A percentile compares a stretch with the other conserved stretches of the same genome.
Evolutionary conservation across 2,113 vertebrate species (phyloP).

Genomic region (Petaurus breviceps): DNA sequence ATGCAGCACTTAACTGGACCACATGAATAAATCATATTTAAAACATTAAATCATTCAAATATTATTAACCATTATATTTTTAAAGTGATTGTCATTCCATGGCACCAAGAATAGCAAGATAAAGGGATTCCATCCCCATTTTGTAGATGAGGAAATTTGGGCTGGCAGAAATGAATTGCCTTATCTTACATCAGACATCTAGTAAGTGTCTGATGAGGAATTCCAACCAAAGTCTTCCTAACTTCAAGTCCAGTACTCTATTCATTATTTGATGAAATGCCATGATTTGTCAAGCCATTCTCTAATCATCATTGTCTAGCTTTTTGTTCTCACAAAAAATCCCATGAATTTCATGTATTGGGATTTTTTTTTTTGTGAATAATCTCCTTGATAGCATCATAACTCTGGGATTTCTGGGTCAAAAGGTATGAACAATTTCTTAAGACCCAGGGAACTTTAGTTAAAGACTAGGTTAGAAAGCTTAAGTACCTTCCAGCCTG

Average conservation of each 20-base stretch:
- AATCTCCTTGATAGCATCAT: neutral
- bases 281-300: neutral
- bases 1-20: neutral
- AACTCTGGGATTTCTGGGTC: neutral
- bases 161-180: neutral
- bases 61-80: neutral
- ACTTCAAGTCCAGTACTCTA: neutral
- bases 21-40: neutral
- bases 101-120: neutral
- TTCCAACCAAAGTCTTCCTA: neutral
- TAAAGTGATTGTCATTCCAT: neutral
- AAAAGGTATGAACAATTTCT: neutral
- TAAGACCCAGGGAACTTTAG: neutral
- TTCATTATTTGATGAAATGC: neutral
- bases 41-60: neutral
- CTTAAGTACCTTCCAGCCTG: neutral
- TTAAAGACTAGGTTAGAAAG: neutral
- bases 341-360: neutral
- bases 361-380: neutral
- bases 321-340: neutral
- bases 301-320: neutral
- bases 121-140: neutral
- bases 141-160: neutral
- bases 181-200: neutral
- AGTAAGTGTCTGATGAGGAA: neutral